Conservation (phyloP, 2,888 invertebrate genomes). For the Spisula solida region DNA sequence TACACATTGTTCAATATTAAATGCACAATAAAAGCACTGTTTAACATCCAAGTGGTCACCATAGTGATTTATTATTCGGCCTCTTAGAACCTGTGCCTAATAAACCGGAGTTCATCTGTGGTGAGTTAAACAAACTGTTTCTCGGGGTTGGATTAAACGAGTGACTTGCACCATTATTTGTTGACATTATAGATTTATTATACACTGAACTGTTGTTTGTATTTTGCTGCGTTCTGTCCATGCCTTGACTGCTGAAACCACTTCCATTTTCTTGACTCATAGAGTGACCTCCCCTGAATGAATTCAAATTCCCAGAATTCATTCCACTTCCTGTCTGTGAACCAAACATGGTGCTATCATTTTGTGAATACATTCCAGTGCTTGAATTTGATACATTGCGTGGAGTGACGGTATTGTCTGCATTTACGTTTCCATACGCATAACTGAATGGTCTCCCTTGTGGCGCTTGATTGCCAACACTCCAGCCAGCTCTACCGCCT, state of each 20-base stretch:
- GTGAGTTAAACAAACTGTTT: slow-evolving; percentile 47
- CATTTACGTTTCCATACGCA: slow-evolving; percentile 42
- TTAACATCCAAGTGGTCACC: slow-evolving; percentile 24
- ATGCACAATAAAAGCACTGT: not conserved
- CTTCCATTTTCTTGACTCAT: slow-evolving; percentile 35
- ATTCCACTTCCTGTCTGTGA: slow-evolving; percentile 47
- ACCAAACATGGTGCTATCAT: slow-evolving; percentile 37
- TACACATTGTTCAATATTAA: not conserved
- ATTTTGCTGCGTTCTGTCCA: slow-evolving; percentile 30
- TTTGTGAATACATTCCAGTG: slow-evolving; percentile 51
- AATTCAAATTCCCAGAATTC: slow-evolving; percentile 51
- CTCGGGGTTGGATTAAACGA: slow-evolving; percentile 31
- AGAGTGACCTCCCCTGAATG: slow-evolving; percentile 44
- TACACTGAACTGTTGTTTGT: slow-evolving; percentile 41
- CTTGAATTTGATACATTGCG: slow-evolving; percentile 63
- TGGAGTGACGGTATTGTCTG: slow-evolving; percentile 58
- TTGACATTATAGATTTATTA: slow-evolving; percentile 46
- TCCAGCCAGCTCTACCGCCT: slow-evolving; percentile 59
- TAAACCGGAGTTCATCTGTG: slow-evolving; percentile 31
- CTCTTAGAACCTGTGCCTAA: not conserved
- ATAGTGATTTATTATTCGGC: slow-evolving; percentile 41
- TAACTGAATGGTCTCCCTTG: slow-evolving; percentile 70
- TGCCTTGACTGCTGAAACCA: slow-evolving; percentile 39
- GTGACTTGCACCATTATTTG: slow-evolving; percentile 45
- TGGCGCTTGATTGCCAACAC: slow-evolving; percentile 33